These are phyloP conservation scores for Podargus strigoides DNA, from an alignment of 2,797 vertebrate genomes.

Conservation along the genomic window DNA sequence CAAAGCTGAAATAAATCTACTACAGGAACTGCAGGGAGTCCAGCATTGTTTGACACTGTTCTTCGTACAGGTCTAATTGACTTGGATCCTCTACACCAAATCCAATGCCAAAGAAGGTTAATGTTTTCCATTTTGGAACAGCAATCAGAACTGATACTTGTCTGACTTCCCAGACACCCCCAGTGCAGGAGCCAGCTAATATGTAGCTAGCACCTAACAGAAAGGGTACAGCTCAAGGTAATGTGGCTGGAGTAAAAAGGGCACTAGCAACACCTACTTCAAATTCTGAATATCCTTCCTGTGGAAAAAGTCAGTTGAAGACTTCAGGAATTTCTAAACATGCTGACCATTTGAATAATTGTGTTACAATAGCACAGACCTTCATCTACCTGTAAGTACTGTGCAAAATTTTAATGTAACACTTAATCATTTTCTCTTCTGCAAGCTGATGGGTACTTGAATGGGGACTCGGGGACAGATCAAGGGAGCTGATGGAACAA, in stretches of 20 bases:
- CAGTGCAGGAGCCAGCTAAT: not conserved
- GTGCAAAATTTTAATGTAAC: not conserved
- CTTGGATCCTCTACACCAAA: not conserved
- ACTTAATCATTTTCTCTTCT: not conserved
- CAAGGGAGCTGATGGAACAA: not conserved
- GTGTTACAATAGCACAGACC: not conserved
- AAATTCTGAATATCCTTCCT: not conserved
- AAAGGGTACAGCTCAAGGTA: not conserved
- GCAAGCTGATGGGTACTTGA: not conserved
- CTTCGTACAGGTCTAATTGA: not conserved
- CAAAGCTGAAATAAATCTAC: not conserved
- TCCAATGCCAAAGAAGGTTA: not conserved
- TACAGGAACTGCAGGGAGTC: not conserved
- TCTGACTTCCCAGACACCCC: not conserved
- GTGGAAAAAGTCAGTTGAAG: not conserved
- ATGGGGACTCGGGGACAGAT: not conserved
- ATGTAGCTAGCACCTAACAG: not conserved
- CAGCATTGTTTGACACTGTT: not conserved
- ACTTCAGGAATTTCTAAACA: not conserved
- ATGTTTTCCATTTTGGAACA: not conserved
- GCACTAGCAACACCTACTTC: not conserved
- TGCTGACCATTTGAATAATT: not conserved
- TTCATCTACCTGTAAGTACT: not conserved
- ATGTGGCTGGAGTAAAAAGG: not conserved
- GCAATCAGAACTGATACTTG: not conserved